Percentiles rank a stretch among this genome's conserved stretches.
These are phyloP conservation scores for Nycteola revayana DNA, from an alignment of 2,888 invertebrate species.

Conservation along the genomic window DNA sequence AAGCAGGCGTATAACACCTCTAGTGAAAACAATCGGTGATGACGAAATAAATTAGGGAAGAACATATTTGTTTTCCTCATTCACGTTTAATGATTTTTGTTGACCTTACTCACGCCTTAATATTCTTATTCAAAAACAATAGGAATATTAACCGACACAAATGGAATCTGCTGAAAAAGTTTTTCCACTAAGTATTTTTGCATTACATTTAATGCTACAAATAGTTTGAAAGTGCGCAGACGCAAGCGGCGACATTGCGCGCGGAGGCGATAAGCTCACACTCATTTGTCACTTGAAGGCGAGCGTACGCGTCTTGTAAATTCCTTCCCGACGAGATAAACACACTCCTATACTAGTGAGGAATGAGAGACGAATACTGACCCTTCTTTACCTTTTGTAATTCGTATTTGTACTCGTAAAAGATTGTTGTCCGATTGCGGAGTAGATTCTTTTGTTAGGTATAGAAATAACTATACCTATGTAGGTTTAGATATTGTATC, in stretches of 20 bases:
- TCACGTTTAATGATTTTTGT: no score
- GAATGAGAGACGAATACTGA: slow-evolving; percentile 42
- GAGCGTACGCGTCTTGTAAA: slow-evolving; percentile 69
- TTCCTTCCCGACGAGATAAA: slow-evolving; percentile 68
- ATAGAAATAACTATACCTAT: no score
- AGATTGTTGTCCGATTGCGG: slow-evolving; percentile 29
- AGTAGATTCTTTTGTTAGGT: no score
- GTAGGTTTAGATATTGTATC: no score
- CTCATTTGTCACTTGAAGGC: slow-evolving; percentile 75
- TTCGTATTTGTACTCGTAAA: slow-evolving; percentile 28
- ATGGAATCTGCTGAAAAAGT: no score
- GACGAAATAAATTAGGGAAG: no score
- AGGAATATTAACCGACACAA: no score
- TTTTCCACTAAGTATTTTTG: slow-evolving; percentile 28
- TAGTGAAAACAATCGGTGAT: no score
- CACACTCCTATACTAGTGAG: slow-evolving; percentile 44
- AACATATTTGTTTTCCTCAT: no score
- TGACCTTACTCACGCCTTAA: no score
- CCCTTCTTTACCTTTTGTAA: slow-evolving; percentile 31
- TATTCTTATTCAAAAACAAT: no score
- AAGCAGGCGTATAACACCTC: slow-evolving; percentile 30
- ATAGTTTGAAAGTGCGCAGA: slow-evolving; percentile 43
- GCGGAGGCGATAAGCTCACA: slow-evolving; percentile 58
- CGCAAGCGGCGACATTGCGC: slow-evolving; percentile 48
- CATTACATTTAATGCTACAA: slow-evolving; percentile 41